Evolutionary conservation across 2,888 invertebrate genomes (phyloP).

Genomic region (Congeria kusceri): DNA sequence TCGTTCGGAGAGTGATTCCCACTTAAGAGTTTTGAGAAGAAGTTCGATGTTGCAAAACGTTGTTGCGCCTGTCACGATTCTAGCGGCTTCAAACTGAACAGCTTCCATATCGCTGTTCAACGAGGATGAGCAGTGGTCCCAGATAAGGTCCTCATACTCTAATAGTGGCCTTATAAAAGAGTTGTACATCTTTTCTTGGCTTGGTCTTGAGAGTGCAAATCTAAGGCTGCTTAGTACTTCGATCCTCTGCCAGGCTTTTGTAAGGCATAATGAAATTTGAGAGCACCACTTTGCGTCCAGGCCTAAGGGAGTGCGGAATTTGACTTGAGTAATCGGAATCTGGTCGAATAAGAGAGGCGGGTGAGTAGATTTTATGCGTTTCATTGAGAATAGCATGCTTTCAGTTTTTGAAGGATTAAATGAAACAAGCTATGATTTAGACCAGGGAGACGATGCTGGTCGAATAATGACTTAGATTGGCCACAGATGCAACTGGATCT

Average conservation of each 20-base stretch:
- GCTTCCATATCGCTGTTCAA: not conserved
- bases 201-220: not conserved
- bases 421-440: not conserved
- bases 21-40: not conserved
- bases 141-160: not conserved
- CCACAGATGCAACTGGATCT: not conserved
- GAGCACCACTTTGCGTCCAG: not conserved
- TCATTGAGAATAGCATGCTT: not conserved
- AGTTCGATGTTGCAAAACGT: not conserved
- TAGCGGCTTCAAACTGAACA: slow-evolving; percentile 4
- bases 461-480: not conserved
- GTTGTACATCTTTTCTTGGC: no score
- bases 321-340: not conserved
- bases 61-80: slow-evolving; percentile 8
- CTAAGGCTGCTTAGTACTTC: not conserved
- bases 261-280: no score
- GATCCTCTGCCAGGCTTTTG: no score
- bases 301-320: not conserved
- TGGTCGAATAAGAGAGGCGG: not conserved
- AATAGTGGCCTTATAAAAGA: no score
- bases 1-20: not conserved
- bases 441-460: not conserved
- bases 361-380: not conserved
- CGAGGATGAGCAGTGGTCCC: not conserved
- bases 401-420: slow-evolving; percentile 16